Evolutionary conservation across 2,797 vertebrate genomes (phyloP).

Genomic region (Lemur catta): DNA sequence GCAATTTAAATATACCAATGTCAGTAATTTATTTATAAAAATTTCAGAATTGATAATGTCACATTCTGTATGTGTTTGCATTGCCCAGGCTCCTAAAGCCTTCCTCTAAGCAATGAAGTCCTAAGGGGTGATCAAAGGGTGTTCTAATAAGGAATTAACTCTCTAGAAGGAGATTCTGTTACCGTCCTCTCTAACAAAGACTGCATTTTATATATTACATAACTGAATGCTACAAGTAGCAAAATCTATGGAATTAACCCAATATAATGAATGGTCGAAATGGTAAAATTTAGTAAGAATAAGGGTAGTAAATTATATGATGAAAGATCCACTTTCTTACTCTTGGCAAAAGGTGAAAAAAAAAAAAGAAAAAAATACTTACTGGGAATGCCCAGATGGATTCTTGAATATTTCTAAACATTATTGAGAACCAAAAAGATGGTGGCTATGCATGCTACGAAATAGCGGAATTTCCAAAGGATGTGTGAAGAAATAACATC

Average conservation of each 20-base stretch:
- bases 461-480: background rate
- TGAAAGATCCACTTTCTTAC: background rate
- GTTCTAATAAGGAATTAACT: background rate
- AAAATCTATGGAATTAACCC: background rate
- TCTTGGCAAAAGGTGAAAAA: background rate
- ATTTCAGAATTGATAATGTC: background rate
- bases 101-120: background rate
- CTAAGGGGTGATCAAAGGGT: background rate
- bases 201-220: background rate
- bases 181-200: background rate
- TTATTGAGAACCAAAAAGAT: background rate
- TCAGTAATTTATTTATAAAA: background rate
- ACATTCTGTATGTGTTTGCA: background rate
- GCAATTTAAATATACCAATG: background rate
- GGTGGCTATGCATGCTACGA: background rate
- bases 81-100: background rate
- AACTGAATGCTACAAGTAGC: background rate
- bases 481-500: too few relatives aligned
- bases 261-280: background rate
- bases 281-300: background rate
- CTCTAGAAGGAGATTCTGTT: background rate
- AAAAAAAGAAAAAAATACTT: background rate
- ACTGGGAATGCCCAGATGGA: background rate
- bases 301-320: background rate
- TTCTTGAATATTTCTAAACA: background rate